Evolutionary conservation across 2,113 vertebrate species (phyloP).

Genomic region (Heterotilapia buettikoferi): DNA sequence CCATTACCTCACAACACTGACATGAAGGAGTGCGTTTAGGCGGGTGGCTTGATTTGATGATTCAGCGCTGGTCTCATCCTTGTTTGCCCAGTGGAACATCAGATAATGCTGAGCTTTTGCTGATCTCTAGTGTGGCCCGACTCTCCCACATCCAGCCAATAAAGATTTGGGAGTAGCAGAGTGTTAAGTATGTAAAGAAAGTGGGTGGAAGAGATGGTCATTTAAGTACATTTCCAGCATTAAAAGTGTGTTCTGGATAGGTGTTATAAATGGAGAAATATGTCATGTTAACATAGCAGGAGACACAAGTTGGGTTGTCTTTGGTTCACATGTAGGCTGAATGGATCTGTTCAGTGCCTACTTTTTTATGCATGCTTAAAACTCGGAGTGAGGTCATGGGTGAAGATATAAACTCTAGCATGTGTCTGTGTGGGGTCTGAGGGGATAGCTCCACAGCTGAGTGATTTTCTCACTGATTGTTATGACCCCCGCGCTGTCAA

Average conservation of each 20-base stretch:
- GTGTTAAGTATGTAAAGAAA: not conserved
- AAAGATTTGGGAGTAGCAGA: not conserved
- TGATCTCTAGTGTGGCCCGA: conserved; percentile 1
- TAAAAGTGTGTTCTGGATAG: not conserved
- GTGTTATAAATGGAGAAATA: not conserved
- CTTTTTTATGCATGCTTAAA: not conserved
- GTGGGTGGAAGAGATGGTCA: not conserved
- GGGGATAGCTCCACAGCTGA: not conserved
- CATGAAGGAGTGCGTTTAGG: conserved; percentile 35
- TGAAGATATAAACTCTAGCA: not conserved
- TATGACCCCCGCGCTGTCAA: conserved; percentile 40
- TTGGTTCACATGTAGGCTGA: not conserved
- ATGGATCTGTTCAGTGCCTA: not conserved
- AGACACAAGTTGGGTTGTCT: not conserved
- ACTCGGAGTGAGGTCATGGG: not conserved
- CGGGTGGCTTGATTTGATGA: conserved; percentile 41
- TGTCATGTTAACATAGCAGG: not conserved
- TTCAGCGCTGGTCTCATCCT: conserved; percentile 49
- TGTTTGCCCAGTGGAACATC: conserved; percentile 48
- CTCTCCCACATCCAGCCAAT: conserved; percentile 10
- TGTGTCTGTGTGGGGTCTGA: conserved; percentile 8
- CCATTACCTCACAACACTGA: conserved; percentile 44
- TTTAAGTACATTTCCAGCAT: not conserved
- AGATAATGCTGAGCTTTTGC: conserved; percentile 45
- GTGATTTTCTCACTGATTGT: conserved; percentile 18